Evolutionary conservation across 2,797 vertebrate genomes (phyloP).

Genomic region (Numenius phaeopus): DNA sequence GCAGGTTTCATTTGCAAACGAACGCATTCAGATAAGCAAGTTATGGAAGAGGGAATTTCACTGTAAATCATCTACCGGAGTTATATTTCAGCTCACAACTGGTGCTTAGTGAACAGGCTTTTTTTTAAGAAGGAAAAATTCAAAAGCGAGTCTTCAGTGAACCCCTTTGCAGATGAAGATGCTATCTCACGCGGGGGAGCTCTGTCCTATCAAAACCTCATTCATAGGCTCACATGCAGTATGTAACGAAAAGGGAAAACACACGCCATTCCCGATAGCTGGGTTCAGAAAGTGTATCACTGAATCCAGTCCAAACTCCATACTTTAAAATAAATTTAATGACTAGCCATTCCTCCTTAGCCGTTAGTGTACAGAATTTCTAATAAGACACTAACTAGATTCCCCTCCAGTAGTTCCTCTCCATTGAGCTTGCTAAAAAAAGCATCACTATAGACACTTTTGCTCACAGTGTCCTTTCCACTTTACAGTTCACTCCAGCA

Average conservation of each 20-base stretch:
- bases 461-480: not conserved
- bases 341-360: not conserved
- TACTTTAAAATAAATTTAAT: not conserved
- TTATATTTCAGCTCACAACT: not conserved
- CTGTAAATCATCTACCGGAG: not conserved
- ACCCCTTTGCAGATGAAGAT: not conserved
- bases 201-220: not conserved
- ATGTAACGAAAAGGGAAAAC: not conserved
- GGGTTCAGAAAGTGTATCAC: not conserved
- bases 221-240: not conserved
- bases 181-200: not conserved
- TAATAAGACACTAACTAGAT: not conserved
- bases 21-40: not conserved
- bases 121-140: not conserved
- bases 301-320: not conserved
- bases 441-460: not conserved
- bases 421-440: not conserved
- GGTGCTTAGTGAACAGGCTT: not conserved
- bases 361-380: not conserved
- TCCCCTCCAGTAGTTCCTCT: not conserved
- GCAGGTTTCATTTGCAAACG: slow-evolving; percentile 34
- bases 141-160: not conserved
- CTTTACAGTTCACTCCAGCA: not conserved
- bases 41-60: not conserved
- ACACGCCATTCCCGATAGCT: not conserved